A percentile compares a stretch with the other conserved stretches of the same genome.
These are phyloP conservation scores for Mormyrops attenuatus DNA, from an alignment of 2,797 vertebrate species.

Conservation along the genomic window DNA sequence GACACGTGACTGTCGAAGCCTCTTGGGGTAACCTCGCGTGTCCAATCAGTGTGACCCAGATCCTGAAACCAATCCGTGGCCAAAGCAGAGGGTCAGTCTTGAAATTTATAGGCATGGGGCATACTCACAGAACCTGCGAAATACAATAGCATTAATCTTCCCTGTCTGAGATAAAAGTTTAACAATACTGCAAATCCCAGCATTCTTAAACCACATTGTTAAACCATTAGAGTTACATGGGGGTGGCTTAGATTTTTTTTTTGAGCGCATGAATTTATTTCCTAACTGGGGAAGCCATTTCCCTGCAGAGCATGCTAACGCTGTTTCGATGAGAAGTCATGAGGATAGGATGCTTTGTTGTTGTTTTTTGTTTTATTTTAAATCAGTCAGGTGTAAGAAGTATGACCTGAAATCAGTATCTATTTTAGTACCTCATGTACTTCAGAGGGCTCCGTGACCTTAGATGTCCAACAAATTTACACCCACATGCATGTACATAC, in stretches of 20 bases:
- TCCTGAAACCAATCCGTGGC: conserved; percentile 22
- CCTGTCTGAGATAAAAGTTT: conserved; percentile 43
- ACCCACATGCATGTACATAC: neutral
- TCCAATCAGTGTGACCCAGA: conserved; percentile 10
- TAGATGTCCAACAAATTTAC: conserved; percentile 21
- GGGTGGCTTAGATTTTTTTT: conserved; percentile 45
- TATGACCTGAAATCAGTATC: conserved; percentile 40
- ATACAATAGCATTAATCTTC: conserved; percentile 36
- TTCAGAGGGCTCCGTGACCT: conserved; percentile 33
- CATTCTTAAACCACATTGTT: conserved; percentile 36
- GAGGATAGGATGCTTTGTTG: conserved; percentile 44
- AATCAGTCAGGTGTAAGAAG: conserved; percentile 44
- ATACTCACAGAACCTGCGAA: conserved; percentile 31
- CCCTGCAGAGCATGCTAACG: conserved; percentile 21
- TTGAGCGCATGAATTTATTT: conserved; percentile 35
- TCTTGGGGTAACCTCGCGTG: neutral
- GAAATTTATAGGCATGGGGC: conserved; percentile 43
- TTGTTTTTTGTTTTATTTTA: conserved; percentile 39
- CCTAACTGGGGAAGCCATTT: conserved; percentile 48
- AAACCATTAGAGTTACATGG: conserved; percentile 31
- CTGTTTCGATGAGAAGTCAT: conserved; percentile 19
- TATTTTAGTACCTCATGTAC: conserved; percentile 42
- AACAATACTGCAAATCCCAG: conserved; percentile 43
- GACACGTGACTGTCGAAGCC: conserved; percentile 19
- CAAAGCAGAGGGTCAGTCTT: conserved; percentile 37